Percentiles rank a stretch among this genome's conserved stretches.
phyloP scores from a whole-genome alignment of 2,888 invertebrate genomes.

The Onthophagus sagittarius region DNA sequence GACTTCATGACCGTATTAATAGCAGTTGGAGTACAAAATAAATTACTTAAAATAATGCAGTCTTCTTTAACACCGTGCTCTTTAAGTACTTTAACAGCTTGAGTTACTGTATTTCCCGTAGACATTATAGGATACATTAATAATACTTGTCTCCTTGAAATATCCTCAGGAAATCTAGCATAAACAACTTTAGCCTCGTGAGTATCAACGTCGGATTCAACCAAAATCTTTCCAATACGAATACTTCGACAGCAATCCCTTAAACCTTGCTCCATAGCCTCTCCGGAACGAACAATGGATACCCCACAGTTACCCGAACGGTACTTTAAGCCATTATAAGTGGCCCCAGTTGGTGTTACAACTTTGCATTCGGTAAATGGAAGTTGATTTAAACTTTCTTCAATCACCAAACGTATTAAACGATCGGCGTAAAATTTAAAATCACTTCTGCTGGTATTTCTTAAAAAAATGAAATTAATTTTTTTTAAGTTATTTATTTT shows the following conservation, averaged over 20 bases:
- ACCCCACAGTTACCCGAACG: conserved; percentile 98
- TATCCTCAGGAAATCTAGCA: conserved; percentile 96
- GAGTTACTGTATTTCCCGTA: conserved; percentile 92
- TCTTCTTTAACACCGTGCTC: conserved; percentile 93
- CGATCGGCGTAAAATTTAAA: conserved; percentile 99
- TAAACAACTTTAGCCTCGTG: conserved; percentile 97
- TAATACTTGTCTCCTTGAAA: conserved; percentile 72
- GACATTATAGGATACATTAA: conserved; percentile 99
- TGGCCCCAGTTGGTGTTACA: conserved; percentile 87
- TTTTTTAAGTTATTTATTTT: background rate
- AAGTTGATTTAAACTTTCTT: conserved; percentile 94
- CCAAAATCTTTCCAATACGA: conserved; percentile 95
- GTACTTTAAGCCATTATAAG: conserved; percentile 90
- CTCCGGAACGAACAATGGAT: conserved; percentile 86
- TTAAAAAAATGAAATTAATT: conserved; percentile 41
- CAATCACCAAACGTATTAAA: conserved; percentile 93
- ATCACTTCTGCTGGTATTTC: conserved; percentile 88
- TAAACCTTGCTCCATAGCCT: conserved; percentile 60
- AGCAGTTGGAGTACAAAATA: conserved; percentile 93
- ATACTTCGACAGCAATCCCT: conserved; percentile 98
- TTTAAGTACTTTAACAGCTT: conserved; percentile 89
- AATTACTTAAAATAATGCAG: conserved; percentile 93
- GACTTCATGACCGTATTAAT: conserved; percentile 78
- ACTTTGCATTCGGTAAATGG: conserved; percentile 90
- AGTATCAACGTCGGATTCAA: conserved; percentile 94